A percentile compares a stretch with the other conserved stretches of the same genome.
Evolutionary conservation across 2,888 invertebrate species (phyloP).

Genomic region (Plebejus argus): DNA sequence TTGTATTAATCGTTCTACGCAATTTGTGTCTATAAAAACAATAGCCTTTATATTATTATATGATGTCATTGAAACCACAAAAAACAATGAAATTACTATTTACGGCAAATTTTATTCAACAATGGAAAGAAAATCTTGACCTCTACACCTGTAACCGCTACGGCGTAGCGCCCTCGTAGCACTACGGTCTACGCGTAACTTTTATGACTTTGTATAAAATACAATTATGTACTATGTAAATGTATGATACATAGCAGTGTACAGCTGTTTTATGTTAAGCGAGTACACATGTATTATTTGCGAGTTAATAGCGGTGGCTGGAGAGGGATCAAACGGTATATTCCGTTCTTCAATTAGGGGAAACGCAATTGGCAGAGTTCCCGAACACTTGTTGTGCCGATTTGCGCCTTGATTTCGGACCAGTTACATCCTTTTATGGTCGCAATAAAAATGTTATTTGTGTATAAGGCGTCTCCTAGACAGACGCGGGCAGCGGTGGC

Average conservation of each 20-base stretch:
- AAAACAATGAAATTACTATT: no score
- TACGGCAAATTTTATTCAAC: no score
- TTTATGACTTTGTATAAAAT: slow-evolving; percentile 3
- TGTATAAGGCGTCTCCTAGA: no score
- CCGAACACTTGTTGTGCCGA: slow-evolving; percentile 66
- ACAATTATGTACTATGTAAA: neutral
- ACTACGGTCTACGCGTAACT: neutral
- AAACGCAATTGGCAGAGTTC: slow-evolving; percentile 74
- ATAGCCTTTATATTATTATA: no score
- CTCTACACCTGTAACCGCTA: neutral
- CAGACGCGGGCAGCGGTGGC: no score
- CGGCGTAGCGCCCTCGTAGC: neutral
- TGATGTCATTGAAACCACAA: no score
- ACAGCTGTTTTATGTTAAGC: neutral
- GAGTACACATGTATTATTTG: slow-evolving; percentile 51
- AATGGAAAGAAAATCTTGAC: neutral
- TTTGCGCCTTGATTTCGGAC: slow-evolving; percentile 54
- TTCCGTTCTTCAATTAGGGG: slow-evolving; percentile 71
- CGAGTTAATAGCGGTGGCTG: slow-evolving; percentile 55
- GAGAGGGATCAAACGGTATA: slow-evolving; percentile 68
- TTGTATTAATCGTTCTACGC: no score
- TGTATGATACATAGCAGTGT: neutral
- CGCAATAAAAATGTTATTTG: slow-evolving; percentile 34
- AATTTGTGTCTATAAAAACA: no score
- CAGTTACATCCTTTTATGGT: slow-evolving; percentile 59